phyloP scores from a whole-genome alignment of 30 jellyfish, hydroid and myxozoan genomes.

The Turritopsis dohrnii region DNA sequence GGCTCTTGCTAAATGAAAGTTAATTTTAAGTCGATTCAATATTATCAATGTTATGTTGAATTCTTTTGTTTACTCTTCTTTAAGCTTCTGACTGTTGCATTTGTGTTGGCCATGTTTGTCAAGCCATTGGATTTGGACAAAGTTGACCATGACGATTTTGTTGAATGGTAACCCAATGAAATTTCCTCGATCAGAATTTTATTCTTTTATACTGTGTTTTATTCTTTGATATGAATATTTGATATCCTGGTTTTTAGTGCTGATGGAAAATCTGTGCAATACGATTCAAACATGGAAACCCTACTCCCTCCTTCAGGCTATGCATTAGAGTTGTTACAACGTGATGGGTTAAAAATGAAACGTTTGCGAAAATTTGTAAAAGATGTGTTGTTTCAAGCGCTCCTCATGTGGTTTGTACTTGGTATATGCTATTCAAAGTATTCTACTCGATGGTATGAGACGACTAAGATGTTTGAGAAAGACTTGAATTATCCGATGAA shows the following conservation, averaged over 20 bases:
- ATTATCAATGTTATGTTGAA: not conserved
- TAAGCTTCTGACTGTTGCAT: conserved; percentile 66
- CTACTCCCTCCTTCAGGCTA: conserved; percentile 60
- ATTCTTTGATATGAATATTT: not conserved
- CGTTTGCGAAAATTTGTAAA: conserved; percentile 42
- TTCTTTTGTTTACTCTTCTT: not conserved
- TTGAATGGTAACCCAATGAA: conserved; percentile 62
- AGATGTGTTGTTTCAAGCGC: conserved; percentile 30
- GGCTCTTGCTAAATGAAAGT: no score
- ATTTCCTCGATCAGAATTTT: not conserved
- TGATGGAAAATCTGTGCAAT: conserved; percentile 23
- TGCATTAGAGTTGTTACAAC: conserved; percentile 62
- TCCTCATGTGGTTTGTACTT: conserved; percentile 62
- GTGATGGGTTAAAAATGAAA: conserved; percentile 55
- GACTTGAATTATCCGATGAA: conserved; percentile 4
- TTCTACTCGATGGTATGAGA: conserved; percentile 10
- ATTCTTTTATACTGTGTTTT: no score
- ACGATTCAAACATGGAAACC: not conserved
- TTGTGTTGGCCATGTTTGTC: conserved; percentile 48
- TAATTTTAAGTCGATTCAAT: not conserved
- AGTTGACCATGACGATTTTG: conserved; percentile 66
- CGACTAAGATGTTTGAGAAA: conserved; percentile 7
- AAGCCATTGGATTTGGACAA: conserved; percentile 65
- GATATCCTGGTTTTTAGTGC: not conserved
- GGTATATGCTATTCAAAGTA: conserved; percentile 44